phyloP scores from a whole-genome alignment of 2,113 vertebrate species.

The Brachypodius melanocephalos region DNA sequence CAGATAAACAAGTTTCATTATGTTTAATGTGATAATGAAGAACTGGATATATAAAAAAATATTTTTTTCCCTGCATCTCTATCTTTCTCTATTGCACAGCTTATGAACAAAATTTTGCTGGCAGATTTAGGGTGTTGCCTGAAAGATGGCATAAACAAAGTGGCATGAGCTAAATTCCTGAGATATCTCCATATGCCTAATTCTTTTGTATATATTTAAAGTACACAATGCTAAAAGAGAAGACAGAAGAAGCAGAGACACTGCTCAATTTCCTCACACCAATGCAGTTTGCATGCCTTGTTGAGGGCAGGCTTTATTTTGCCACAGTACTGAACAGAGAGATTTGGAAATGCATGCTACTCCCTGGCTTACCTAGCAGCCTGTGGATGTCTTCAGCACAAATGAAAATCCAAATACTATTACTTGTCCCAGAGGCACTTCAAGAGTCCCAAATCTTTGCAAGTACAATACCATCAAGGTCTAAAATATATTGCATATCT shows the following conservation, averaged over 20 bases:
- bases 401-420: not conserved
- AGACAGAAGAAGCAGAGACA: not conserved
- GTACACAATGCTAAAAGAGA: not conserved
- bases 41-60: not conserved
- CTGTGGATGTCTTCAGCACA: not conserved
- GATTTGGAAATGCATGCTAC: not conserved
- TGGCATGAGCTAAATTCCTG: not conserved
- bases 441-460: not conserved
- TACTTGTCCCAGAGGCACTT: not conserved
- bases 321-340: not conserved
- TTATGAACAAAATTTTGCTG: not conserved
- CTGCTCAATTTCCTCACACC: not conserved
- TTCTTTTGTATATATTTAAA: not conserved
- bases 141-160: not conserved
- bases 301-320: not conserved
- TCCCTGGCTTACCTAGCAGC: not conserved
- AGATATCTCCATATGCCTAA: not conserved
- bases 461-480: not conserved
- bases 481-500: not conserved
- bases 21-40: not conserved
- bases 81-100: not conserved
- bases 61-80: not conserved
- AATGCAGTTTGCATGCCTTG: accelerated
- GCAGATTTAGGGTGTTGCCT: not conserved
- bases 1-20: not conserved